These are phyloP conservation scores for Synchiropus splendidus DNA, from an alignment of 2,113 vertebrate species.

Conservation along the genomic window DNA sequence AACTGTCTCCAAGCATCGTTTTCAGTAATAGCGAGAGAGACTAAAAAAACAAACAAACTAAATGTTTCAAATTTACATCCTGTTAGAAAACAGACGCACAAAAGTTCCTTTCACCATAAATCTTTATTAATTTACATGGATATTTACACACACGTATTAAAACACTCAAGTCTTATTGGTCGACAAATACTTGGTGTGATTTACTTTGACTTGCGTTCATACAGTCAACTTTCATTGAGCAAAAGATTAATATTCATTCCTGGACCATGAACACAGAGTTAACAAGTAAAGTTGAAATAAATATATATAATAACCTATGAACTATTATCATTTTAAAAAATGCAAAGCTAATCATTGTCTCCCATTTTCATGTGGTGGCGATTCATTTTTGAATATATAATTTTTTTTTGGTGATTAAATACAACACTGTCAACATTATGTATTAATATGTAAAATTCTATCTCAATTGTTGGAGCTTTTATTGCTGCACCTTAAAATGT, in stretches of 20 bases:
- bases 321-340: constrained; percentile 5
- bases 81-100: background rate
- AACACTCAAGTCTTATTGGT: constrained; percentile 37
- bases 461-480: too few species aligned
- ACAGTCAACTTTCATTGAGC: too few species aligned
- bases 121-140: constrained; percentile 52
- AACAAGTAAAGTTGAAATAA: constrained; percentile 41
- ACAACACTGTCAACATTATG: too few species aligned
- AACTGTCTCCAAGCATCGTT: too few species aligned
- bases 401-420: too few species aligned
- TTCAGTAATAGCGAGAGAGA: too few species aligned
- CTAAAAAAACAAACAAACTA: too few species aligned
- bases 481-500: too few species aligned
- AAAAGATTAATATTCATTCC: constrained; percentile 8
- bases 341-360: background rate
- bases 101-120: constrained; percentile 28
- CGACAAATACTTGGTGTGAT: constrained; percentile 14
- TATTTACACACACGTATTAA: constrained; percentile 51
- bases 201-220: constrained; percentile 5
- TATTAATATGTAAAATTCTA: too few species aligned
- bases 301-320: constrained; percentile 28
- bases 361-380: constrained; percentile 26
- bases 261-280: constrained; percentile 18
- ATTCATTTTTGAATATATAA: too few species aligned
- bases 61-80: background rate